Percentiles rank a stretch among this genome's conserved stretches.
Conservation (phyloP, 2,113 vertebrate genomes). For the Saguinus imperator region DNA sequence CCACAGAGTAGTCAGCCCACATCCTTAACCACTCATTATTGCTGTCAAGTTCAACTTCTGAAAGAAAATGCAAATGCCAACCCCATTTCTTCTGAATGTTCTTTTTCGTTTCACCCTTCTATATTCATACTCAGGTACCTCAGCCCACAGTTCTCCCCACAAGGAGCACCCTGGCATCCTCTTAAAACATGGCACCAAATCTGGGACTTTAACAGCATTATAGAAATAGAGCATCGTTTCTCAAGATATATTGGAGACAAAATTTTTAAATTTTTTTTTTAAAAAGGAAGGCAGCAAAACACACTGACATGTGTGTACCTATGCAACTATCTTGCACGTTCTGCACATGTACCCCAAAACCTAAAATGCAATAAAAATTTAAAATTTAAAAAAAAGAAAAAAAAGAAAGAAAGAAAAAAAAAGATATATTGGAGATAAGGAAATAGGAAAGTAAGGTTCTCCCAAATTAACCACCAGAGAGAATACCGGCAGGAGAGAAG, state of each 20-base stretch:
- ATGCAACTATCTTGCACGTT: too few species aligned
- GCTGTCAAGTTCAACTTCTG: background rate
- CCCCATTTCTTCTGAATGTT: background rate
- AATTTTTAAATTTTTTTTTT: too few species aligned
- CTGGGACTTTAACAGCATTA: background rate
- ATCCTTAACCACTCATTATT: background rate
- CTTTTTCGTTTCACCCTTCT: background rate
- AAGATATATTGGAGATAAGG: too few species aligned
- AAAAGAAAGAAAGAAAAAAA: too few species aligned
- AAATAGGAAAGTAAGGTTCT: background rate
- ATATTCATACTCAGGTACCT: background rate
- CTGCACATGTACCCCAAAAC: too few species aligned
- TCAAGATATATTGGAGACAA: background rate
- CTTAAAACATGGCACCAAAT: background rate
- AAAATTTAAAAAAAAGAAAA: too few species aligned
- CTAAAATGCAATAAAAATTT: too few species aligned
- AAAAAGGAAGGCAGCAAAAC: too few species aligned
- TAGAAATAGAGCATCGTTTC: background rate
- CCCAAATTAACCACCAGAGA: background rate
- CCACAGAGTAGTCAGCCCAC: background rate
- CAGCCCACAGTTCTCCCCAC: background rate
- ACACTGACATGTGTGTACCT: too few species aligned
- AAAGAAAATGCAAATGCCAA: background rate
- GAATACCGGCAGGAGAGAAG: background rate
- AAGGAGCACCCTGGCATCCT: background rate